phyloP scores from a whole-genome alignment of 2,113 vertebrate species.

The Piprites chloris region DNA sequence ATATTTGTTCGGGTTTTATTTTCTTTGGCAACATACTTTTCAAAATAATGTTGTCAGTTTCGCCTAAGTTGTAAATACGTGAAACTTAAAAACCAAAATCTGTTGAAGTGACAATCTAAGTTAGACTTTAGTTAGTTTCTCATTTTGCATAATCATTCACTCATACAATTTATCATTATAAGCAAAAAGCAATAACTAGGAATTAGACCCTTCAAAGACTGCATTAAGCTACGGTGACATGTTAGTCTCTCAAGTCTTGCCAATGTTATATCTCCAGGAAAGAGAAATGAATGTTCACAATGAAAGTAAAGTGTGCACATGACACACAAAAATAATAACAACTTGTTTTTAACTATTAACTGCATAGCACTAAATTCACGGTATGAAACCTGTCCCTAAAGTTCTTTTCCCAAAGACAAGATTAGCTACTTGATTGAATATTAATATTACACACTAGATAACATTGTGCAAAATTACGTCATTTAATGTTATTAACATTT shows the following conservation, averaged over 20 bases:
- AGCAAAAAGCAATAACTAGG: conserved; percentile 25
- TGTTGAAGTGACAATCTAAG: background rate
- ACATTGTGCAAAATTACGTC: background rate
- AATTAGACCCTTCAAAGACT: conserved; percentile 39
- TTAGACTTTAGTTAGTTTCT: background rate
- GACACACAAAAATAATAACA: background rate
- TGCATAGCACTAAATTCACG: background rate
- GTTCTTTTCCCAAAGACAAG: background rate
- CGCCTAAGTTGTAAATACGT: background rate
- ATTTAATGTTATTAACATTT: background rate
- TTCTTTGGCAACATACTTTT: background rate
- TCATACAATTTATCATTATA: background rate
- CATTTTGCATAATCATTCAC: conserved; percentile 28
- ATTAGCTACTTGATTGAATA: background rate
- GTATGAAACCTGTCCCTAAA: background rate
- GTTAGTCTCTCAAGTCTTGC: conserved; percentile 19
- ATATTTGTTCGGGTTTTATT: background rate
- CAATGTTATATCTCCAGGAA: background rate
- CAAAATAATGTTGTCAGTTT: background rate
- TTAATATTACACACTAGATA: background rate
- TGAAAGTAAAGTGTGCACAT: background rate
- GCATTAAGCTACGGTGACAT: background rate
- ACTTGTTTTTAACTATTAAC: background rate
- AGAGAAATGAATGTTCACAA: background rate
- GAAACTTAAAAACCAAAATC: background rate